phyloP scores from a whole-genome alignment of 2,888 invertebrate species.

The Myathropa florea region DNA sequence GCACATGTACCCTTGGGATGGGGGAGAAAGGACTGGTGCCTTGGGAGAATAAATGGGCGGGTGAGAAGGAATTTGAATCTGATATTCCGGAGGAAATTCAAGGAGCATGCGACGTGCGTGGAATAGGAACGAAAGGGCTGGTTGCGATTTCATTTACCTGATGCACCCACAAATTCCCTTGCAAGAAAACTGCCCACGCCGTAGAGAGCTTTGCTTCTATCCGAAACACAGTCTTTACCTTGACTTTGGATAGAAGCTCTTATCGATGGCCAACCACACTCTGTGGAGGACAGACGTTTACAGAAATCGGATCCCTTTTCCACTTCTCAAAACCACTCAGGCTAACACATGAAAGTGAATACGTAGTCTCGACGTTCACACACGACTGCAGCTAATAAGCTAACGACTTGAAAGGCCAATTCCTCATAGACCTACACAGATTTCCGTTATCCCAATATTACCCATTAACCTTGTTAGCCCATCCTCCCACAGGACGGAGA shows the following conservation, averaged over 20 bases:
- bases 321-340: not conserved
- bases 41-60: not conserved
- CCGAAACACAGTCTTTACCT: too few species aligned
- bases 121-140: not conserved
- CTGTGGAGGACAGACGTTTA: too few species aligned
- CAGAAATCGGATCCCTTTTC: too few species aligned
- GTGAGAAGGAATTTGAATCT: not conserved
- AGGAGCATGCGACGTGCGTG: not conserved
- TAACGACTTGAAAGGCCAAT: not conserved
- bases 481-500: not conserved
- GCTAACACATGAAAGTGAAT: not conserved
- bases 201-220: too few species aligned
- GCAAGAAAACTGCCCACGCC: too few species aligned
- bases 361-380: not conserved
- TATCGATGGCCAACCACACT: too few species aligned
- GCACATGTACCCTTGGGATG: slow-evolving; percentile 1
- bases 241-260: too few species aligned
- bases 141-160: too few species aligned
- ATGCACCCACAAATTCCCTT: too few species aligned
- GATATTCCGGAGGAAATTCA: not conserved
- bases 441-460: too few species aligned
- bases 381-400: not conserved
- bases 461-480: too few species aligned
- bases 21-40: not conserved
- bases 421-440: not conserved